phyloP scores from a whole-genome alignment of 2,888 invertebrate genomes.

The Tetranychus truncatus region DNA sequence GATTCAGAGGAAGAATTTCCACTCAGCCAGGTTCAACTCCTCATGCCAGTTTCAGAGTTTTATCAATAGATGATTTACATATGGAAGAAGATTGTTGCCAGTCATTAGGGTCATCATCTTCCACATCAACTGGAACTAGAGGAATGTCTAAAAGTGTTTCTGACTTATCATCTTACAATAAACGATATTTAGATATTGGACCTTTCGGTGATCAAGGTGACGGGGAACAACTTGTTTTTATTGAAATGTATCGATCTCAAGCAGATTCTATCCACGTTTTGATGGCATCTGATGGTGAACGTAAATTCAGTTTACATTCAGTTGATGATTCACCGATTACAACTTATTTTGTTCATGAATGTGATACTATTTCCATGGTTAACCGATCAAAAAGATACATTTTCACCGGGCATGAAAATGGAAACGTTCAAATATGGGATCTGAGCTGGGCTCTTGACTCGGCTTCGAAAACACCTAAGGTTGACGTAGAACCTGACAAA shows the following conservation, averaged over 20 bases:
- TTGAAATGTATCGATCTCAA: conserved; percentile 33
- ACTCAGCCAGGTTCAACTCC: conserved; percentile 96
- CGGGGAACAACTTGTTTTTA: conserved; percentile 80
- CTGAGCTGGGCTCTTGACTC: conserved; percentile 73
- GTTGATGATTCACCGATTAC: conserved; percentile 84
- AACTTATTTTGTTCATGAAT: conserved; percentile 43
- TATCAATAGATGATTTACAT: conserved; percentile 49
- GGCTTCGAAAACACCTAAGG: background rate
- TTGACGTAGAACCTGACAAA: background rate
- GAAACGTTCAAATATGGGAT: conserved; percentile 87
- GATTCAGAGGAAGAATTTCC: conserved; percentile 94
- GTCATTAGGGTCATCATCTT: background rate
- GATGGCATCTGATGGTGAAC: conserved; percentile 31
- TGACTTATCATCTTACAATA: background rate
- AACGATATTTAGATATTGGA: conserved; percentile 37
- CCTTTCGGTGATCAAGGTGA: conserved; percentile 96
- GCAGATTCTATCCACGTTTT: conserved; percentile 15
- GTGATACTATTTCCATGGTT: conserved; percentile 46
- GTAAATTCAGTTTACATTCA: conserved; percentile 81
- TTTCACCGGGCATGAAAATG: conserved; percentile 77
- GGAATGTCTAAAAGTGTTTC: conserved; percentile 6
- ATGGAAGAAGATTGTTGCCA: background rate
- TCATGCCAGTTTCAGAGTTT: conserved; percentile 85
- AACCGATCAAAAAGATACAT: conserved; percentile 67
- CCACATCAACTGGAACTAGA: background rate